phyloP scores from a whole-genome alignment of 2,797 vertebrate species.

The Poliocrania exsul region DNA sequence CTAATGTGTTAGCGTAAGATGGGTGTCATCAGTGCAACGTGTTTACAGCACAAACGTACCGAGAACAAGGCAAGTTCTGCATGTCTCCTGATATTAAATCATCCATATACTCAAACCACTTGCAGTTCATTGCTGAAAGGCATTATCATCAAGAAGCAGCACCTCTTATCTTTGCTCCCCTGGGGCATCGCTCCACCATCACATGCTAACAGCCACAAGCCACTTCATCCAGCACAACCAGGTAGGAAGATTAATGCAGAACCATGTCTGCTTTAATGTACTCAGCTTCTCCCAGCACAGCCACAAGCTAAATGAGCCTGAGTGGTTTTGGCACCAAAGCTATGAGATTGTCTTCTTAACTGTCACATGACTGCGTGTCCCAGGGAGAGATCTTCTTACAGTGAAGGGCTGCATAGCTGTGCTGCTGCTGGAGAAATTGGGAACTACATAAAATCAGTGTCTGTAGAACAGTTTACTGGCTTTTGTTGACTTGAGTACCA shows the following conservation, averaged over 20 bases:
- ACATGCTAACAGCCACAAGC: neutral
- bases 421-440: neutral
- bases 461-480: neutral
- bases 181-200: neutral
- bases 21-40: neutral
- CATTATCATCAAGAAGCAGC: neutral
- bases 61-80: neutral
- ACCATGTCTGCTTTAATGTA: neutral
- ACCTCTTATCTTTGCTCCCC: neutral
- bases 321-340: neutral
- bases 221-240: neutral
- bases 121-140: neutral
- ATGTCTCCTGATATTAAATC: slow-evolving; percentile 25
- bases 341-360: neutral
- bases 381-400: neutral
- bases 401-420: neutral
- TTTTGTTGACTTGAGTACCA: neutral
- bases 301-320: neutral
- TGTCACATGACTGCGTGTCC: neutral
- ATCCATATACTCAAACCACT: neutral
- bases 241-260: neutral
- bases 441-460: neutral
- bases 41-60: slow-evolving; percentile 20
- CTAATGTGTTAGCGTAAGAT: slow-evolving; percentile 36
- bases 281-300: neutral